These are phyloP conservation scores for Apamea epomidion DNA, from an alignment of 2,888 invertebrate species.

Conservation along the genomic window DNA sequence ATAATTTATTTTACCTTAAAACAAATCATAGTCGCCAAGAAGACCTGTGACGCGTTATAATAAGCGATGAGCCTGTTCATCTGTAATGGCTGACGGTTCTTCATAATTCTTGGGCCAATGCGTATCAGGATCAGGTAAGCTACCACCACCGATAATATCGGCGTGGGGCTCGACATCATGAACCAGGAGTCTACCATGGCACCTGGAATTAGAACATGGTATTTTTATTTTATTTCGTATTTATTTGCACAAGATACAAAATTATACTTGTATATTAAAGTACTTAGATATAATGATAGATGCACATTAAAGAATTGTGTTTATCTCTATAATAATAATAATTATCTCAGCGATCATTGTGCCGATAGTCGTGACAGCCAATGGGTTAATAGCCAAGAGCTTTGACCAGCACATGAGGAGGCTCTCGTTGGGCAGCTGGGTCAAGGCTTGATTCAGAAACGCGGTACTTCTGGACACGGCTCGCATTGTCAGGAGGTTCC, in stretches of 20 bases:
- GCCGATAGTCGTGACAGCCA: too few relatives aligned
- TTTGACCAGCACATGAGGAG: too few relatives aligned
- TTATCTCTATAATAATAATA: background rate
- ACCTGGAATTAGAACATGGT: conserved; percentile 85
- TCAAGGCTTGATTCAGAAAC: too few relatives aligned
- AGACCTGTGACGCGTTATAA: conserved; percentile 97
- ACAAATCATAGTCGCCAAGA: conserved; percentile 92
- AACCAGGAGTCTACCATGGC: conserved; percentile 94
- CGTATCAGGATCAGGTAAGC: conserved; percentile 93
- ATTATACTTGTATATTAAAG: background rate
- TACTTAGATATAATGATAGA: background rate
- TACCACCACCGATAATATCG: conserved; percentile 92
- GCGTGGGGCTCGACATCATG: conserved; percentile 94
- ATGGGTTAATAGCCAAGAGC: too few relatives aligned
- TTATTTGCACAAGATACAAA: background rate
- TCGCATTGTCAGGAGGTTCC: too few relatives aligned
- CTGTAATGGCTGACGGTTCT: conserved; percentile 92
- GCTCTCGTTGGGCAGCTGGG: too few relatives aligned
- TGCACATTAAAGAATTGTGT: background rate
- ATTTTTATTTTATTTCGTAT: background rate
- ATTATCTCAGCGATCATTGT: too few relatives aligned
- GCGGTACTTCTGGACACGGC: too few relatives aligned
- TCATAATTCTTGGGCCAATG: conserved; percentile 94
- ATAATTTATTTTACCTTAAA: conserved; percentile 76
- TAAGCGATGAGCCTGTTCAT: conserved; percentile 93